Percentiles rank a stretch among this genome's conserved stretches.
Conservation (phyloP, 1,140 invertebrate species). For the Lepidotrigona ventralis region DNA sequence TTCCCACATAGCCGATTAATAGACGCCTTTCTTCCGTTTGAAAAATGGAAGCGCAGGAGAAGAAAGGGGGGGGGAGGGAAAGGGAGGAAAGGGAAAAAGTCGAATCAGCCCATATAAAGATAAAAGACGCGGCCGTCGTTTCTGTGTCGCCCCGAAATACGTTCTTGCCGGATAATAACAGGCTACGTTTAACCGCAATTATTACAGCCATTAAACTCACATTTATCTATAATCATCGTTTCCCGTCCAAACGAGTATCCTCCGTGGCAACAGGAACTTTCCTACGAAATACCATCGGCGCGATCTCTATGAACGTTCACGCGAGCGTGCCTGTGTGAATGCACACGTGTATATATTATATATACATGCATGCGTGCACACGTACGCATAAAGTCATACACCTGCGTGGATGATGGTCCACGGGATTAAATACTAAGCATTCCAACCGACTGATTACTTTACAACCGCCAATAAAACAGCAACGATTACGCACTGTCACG, state of each 20-base stretch:
- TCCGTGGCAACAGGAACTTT: background rate
- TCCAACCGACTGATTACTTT: slow-evolving; percentile 45
- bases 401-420: background rate
- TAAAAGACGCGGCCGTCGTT: background rate
- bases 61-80: no score
- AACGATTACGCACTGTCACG: slow-evolving; percentile 55
- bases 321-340: background rate
- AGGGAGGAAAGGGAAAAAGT: background rate
- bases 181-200: slow-evolving; percentile 41
- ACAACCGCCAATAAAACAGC: slow-evolving; percentile 48
- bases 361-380: no score
- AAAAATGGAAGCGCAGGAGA: background rate
- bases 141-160: slow-evolving; percentile 29
- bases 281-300: slow-evolving; percentile 17
- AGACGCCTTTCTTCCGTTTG: background rate
- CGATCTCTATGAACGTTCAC: background rate
- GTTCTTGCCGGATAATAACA: slow-evolving; percentile 32
- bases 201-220: slow-evolving; percentile 35
- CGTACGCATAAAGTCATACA: background rate
- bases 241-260: slow-evolving; percentile 35
- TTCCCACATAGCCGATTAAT: background rate
- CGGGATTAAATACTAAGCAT: slow-evolving; percentile 44
- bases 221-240: slow-evolving; percentile 46
- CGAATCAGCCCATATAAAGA: background rate
- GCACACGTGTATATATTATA: background rate